Evolutionary conservation across 2,888 invertebrate genomes (phyloP).

Genomic region (Pantelozetes paolii): DNA sequence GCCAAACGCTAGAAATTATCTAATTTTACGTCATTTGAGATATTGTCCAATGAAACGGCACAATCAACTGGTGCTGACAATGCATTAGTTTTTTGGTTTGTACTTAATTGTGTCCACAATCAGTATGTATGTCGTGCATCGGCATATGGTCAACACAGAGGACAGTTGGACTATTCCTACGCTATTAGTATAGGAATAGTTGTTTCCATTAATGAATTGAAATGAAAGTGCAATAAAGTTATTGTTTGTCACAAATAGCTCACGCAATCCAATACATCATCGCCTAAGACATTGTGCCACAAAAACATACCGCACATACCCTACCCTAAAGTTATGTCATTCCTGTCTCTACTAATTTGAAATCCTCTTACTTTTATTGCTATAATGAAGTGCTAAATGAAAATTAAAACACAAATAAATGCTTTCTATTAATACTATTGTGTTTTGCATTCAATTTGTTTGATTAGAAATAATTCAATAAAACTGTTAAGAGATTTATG

Average conservation of each 20-base stretch:
- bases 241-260: neutral
- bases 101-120: conserved; percentile 2
- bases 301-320: neutral
- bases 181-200: neutral
- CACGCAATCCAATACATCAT: conserved; percentile 19
- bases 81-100: neutral
- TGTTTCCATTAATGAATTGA: neutral
- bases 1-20: neutral
- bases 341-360: too few species aligned
- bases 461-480: too few species aligned
- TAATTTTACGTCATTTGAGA: neutral
- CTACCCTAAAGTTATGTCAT: too few species aligned
- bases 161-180: neutral
- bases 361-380: too few species aligned
- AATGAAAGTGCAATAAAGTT: neutral
- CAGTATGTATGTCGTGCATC: neutral
- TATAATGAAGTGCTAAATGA: too few species aligned
- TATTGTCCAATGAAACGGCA: neutral
- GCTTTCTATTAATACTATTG: too few species aligned
- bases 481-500: too few species aligned
- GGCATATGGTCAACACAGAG: too few species aligned
- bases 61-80: neutral
- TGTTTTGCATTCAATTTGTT: too few species aligned
- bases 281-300: neutral
- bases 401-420: too few species aligned